Evolutionary conservation across 2,113 vertebrate genomes (phyloP).

Genomic region (Prunella fulvescens): DNA sequence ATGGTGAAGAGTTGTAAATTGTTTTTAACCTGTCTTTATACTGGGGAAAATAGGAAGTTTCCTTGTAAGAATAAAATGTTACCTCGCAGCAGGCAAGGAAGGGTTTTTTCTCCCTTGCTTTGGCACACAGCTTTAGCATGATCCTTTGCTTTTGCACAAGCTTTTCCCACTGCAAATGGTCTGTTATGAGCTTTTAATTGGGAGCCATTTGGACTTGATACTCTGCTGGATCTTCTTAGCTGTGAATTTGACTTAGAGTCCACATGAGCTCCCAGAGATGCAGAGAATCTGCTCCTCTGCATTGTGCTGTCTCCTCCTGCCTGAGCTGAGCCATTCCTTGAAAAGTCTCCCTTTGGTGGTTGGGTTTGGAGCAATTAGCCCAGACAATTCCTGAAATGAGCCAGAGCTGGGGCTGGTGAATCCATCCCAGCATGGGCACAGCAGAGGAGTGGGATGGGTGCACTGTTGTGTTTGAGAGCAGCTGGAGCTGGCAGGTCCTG

Average conservation of each 20-base stretch:
- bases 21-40: neutral
- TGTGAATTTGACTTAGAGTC: neutral
- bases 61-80: neutral
- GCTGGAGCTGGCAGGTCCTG: neutral
- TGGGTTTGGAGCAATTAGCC: neutral
- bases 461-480: neutral
- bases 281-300: neutral
- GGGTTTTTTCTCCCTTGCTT: neutral
- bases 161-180: neutral
- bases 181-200: neutral
- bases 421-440: rapidly evolving
- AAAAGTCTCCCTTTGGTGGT: neutral
- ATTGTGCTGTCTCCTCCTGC: neutral
- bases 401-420: neutral
- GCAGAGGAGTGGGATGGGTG: neutral
- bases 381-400: neutral
- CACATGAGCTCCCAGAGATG: neutral
- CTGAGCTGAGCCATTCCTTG: neutral
- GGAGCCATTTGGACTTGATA: neutral
- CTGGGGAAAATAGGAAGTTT: neutral
- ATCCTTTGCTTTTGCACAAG: neutral
- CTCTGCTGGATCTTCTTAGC: neutral
- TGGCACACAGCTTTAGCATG: neutral
- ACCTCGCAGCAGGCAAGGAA: neutral
- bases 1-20: neutral